Conservation (phyloP, 2,888 invertebrate species). For the Xylophagus ater region DNA sequence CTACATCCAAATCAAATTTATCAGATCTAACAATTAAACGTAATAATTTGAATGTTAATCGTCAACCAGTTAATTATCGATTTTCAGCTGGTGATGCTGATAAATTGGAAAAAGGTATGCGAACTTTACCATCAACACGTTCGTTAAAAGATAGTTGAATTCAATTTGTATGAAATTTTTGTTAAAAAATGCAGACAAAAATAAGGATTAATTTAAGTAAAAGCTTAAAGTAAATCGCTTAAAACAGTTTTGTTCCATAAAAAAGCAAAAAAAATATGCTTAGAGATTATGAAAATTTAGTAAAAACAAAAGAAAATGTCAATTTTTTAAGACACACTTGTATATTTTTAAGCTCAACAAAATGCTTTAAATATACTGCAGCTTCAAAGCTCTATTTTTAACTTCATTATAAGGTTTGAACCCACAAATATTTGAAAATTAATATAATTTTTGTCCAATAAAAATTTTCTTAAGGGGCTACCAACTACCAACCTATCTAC, state of each 20-base stretch:
- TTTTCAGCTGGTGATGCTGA: conserved; percentile 61
- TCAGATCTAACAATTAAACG: conserved; percentile 10
- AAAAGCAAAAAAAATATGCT: not conserved
- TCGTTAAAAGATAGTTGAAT: conserved; percentile 49
- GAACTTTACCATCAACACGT: conserved; percentile 50
- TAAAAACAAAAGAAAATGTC: not conserved
- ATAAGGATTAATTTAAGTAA: not conserved
- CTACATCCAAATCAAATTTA: conserved; percentile 21
- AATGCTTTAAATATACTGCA: too few relatives aligned
- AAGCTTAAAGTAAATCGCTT: not conserved
- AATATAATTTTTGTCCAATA: too few relatives aligned
- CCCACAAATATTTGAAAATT: too few relatives aligned
- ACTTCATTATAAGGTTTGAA: too few relatives aligned
- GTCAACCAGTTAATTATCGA: conserved; percentile 43
- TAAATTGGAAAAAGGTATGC: conserved; percentile 46
- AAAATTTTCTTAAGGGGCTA: too few relatives aligned
- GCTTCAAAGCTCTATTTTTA: too few relatives aligned
- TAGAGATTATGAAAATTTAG: not conserved
- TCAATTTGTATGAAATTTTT: conserved; percentile 3
- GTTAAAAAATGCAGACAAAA: too few relatives aligned
- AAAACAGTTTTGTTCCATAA: not conserved
- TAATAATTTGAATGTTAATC: conserved; percentile 14
- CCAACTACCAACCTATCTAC: too few relatives aligned
- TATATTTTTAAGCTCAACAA: too few relatives aligned
- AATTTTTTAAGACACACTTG: not conserved